Base-by-base conservation (phyloP, 2,113 vertebrate species). In the Aldabrachelys gigantea region DNA sequence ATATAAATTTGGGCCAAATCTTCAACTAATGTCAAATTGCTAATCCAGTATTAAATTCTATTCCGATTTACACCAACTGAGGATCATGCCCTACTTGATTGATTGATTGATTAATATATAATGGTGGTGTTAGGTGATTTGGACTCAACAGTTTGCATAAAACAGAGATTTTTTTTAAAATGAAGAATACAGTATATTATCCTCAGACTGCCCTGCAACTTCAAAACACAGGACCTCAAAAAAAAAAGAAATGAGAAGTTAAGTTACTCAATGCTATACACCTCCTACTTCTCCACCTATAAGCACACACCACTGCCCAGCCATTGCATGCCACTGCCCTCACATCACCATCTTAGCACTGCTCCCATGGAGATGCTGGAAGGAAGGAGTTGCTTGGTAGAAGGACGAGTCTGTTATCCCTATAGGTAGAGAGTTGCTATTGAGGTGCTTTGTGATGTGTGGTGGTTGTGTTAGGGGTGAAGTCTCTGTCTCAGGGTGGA, bases 231-330 rank as follows among this genome's bases (percentile, higher is more conserved):
- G n/a, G 44, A 80, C 72, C 8, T 5, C 50, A 5, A 29, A 50
- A 53, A 6, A 6, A 0, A 1, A 80, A 69, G 10, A 59, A 44
- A 31, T 0, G 2, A 0, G 5, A 4, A 1, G 0, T 52, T n/a
- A 69, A 9, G 41, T 21, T 59, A 38, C n/a, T 29, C 0, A 3
- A 19, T 79, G 0, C 2, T 69, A 9, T n/a, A 19, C 83, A 14
- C 47, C 47, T 41, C 12, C 13, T 22, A 54, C 84, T 84, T 16
- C 56, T 69, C 84, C 0, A 3, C 57, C 57, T 62, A 29, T 6
- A 14, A 25, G 29, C 88, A 84, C 4, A 3, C 49, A 22, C 31
- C 79, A 22, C 35, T 52, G 79, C 79, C 24, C 0, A 1, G 3
- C 72, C 10, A 4, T 38, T 35, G 59, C 31, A 35, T 0, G 0